These are phyloP conservation scores for Rissa tridactyla DNA, from an alignment of 2,113 vertebrate genomes.

Conservation along the genomic window DNA sequence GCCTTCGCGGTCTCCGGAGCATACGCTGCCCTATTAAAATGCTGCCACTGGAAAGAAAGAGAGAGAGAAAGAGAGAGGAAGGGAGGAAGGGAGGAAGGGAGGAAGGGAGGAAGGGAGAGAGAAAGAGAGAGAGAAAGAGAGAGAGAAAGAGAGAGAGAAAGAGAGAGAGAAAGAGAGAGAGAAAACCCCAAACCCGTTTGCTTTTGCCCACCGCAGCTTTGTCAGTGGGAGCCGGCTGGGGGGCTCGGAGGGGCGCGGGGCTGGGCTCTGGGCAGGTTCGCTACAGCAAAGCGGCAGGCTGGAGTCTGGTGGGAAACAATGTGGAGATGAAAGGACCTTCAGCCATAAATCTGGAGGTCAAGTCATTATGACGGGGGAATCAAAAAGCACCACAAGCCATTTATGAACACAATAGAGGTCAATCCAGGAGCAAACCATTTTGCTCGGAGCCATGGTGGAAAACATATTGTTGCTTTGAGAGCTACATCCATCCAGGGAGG, in stretches of 20 bases:
- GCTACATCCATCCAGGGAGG: background rate
- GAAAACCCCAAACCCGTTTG: background rate
- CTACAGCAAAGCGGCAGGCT: background rate
- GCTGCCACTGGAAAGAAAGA: background rate
- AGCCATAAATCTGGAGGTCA: conserved; percentile 27
- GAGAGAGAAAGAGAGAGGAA: too few relatives aligned
- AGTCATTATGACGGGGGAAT: background rate
- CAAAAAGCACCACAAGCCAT: conserved; percentile 11
- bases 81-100: too few relatives aligned
- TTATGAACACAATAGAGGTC: conserved; percentile 36
- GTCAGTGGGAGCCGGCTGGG: background rate
- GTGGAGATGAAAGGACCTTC: background rate
- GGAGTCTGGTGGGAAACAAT: background rate
- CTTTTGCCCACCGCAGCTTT: background rate
- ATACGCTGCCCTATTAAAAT: background rate
- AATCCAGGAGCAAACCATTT: conserved; percentile 43
- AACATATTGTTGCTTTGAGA: conserved; percentile 13
- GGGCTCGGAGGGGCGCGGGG: background rate
- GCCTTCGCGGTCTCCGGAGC: background rate
- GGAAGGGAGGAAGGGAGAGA: too few relatives aligned
- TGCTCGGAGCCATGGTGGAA: background rate
- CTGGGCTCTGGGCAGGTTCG: background rate
- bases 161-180: background rate
- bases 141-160: too few relatives aligned
- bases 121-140: too few relatives aligned